Percentiles rank a stretch among this genome's conserved stretches.
Evolutionary conservation across 2,797 vertebrate species (phyloP).

Genomic region (Melanotaenia nigrans): DNA sequence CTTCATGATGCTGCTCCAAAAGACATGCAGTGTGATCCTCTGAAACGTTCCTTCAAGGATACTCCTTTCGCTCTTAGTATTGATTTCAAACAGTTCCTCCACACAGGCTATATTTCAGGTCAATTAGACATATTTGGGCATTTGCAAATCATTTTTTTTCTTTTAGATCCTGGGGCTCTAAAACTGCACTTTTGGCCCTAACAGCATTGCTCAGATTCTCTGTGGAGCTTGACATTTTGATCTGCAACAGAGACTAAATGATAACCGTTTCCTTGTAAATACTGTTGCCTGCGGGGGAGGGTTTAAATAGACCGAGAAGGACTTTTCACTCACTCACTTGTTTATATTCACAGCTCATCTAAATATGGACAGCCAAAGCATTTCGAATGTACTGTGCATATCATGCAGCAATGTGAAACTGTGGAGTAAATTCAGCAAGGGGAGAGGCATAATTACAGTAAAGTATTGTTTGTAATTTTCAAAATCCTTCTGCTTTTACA

Average conservation of each 20-base stretch:
- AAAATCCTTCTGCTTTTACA: slow-evolving; percentile 55
- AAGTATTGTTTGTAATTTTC: slow-evolving; percentile 55
- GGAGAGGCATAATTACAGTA: slow-evolving; percentile 54
- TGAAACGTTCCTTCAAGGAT: slow-evolving; percentile 74
- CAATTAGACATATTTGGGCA: slow-evolving; percentile 86
- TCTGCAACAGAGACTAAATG: slow-evolving; percentile 85
- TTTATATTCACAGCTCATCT: slow-evolving; percentile 76
- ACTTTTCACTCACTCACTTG: slow-evolving; percentile 80
- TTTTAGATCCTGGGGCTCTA: slow-evolving; percentile 82
- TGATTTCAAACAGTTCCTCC: slow-evolving; percentile 82
- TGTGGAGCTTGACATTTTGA: slow-evolving; percentile 85
- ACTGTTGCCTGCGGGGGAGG: slow-evolving; percentile 79
- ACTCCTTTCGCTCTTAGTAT: slow-evolving; percentile 72
- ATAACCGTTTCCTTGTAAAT: slow-evolving; percentile 86
- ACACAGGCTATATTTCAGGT: slow-evolving; percentile 83
- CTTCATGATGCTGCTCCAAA: slow-evolving; percentile 48
- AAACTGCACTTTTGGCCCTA: slow-evolving; percentile 84
- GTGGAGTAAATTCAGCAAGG: slow-evolving; percentile 32
- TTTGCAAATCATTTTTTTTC: slow-evolving; percentile 81
- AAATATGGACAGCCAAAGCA: slow-evolving; percentile 59
- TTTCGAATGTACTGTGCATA: slow-evolving; percentile 50
- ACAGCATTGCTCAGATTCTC: slow-evolving; percentile 79
- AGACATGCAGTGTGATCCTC: slow-evolving; percentile 57
- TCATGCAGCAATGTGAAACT: slow-evolving; percentile 29
- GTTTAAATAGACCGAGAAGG: slow-evolving; percentile 82